A percentile compares a stretch with the other conserved stretches of the same genome.
Evolutionary conservation across 1,140 invertebrate species (phyloP).

Genomic region (Daktulosphaira vitifoliae): DNA sequence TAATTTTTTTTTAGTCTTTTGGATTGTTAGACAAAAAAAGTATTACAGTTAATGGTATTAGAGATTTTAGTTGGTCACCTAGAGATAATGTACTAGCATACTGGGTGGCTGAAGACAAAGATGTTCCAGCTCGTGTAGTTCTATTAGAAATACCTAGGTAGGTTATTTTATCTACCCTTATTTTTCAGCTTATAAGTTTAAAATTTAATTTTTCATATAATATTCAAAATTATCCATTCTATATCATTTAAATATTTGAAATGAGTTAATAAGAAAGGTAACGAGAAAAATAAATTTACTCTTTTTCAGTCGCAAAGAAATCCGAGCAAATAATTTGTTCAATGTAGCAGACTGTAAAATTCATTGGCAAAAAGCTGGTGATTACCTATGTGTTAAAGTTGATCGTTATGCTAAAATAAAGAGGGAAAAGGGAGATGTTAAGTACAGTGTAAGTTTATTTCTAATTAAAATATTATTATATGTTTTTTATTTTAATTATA

Average conservation of each 20-base stretch:
- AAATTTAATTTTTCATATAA: too few relatives aligned
- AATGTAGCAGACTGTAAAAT: conserved; percentile 97
- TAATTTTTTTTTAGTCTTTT: conserved; percentile 57
- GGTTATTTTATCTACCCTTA: conserved; percentile 7
- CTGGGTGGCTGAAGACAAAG: conserved; percentile 97
- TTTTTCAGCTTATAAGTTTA: too few relatives aligned
- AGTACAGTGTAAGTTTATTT: conserved; percentile 68
- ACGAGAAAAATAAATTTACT: too few relatives aligned
- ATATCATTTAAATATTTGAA: too few relatives aligned
- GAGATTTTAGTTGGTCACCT: conserved; percentile 96
- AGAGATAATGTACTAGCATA: conserved; percentile 93
- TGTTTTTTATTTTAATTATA: not conserved
- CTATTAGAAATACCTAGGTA: conserved; percentile 73
- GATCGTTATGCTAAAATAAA: conserved; percentile 92
- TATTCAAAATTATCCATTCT: too few relatives aligned
- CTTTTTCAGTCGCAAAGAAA: conserved; percentile 66
- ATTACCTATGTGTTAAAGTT: conserved; percentile 96
- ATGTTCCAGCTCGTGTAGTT: conserved; percentile 75
- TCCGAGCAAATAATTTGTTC: conserved; percentile 94
- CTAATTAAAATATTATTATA: not conserved
- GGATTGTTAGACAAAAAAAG: conserved; percentile 89
- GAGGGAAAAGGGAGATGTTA: conserved; percentile 75
- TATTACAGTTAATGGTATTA: conserved; percentile 82
- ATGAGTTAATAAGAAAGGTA: too few relatives aligned
- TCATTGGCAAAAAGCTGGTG: conserved; percentile 97